Evolutionary conservation across 2,113 vertebrate genomes (phyloP).

Genomic region (Electrona antarctica): DNA sequence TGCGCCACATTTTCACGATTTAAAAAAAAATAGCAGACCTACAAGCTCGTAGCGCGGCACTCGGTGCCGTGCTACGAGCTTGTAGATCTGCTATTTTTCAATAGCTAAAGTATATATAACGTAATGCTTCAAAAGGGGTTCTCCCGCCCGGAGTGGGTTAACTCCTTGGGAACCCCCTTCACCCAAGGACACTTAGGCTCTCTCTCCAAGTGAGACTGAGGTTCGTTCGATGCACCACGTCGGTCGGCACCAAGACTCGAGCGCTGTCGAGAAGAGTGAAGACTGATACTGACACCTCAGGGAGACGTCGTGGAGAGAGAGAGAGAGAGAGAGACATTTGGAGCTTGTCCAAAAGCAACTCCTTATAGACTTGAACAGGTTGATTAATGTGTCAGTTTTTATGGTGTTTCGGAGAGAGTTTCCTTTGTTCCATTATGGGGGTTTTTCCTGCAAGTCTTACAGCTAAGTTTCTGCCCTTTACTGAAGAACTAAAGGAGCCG

Average conservation of each 20-base stretch:
- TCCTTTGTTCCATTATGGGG: background rate
- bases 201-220: constrained; percentile 64
- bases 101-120: no score
- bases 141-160: no score
- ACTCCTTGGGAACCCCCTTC: constrained; percentile 76
- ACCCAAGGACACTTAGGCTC: constrained; percentile 79
- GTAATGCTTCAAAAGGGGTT: no score
- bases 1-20: no score
- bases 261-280: constrained; percentile 25
- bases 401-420: constrained; percentile 1
- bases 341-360: constrained; percentile 23
- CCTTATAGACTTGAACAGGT: constrained; percentile 9
- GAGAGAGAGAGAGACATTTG: constrained; percentile 10
- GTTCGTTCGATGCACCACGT: constrained; percentile 35
- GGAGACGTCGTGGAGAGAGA: constrained; percentile 29
- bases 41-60: no score
- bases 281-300: constrained; percentile 38
- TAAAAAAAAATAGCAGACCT: no score
- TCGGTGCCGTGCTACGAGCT: no score
- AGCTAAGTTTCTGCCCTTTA: no score
- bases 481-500: no score
- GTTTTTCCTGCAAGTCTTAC: background rate
- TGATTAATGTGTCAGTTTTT: constrained; percentile 40
- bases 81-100: no score
- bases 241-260: background rate